These are phyloP conservation scores for Danaus plexippus DNA, from an alignment of 1,140 invertebrate genomes.

Conservation along the genomic window DNA sequence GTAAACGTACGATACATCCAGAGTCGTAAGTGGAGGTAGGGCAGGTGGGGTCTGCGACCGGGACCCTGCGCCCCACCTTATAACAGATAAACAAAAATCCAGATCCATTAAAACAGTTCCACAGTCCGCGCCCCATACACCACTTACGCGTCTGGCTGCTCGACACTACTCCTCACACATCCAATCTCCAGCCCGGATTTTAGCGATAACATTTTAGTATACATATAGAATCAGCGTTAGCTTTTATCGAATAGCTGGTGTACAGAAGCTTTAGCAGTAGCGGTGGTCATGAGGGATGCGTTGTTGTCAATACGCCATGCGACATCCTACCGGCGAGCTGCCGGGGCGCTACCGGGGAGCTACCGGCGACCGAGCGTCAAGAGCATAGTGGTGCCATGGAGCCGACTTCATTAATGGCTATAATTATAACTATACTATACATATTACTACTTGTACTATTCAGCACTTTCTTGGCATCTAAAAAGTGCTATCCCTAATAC, in stretches of 20 bases:
- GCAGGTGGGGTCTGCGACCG: constrained; percentile 69
- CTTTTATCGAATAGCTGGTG: constrained; percentile 15
- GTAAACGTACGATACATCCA: constrained; percentile 72
- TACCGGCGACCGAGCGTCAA: constrained; percentile 50
- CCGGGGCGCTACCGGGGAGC: constrained; percentile 10
- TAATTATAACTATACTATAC: constrained; percentile 23
- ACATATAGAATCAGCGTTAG: constrained; percentile 20
- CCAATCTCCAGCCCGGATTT: constrained; percentile 16
- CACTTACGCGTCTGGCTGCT: constrained; percentile 65
- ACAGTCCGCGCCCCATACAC: constrained; percentile 55
- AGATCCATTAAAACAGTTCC: constrained; percentile 54
- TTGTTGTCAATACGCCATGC: constrained; percentile 31
- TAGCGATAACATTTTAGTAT: not conserved
- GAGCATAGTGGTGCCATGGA: constrained; percentile 68
- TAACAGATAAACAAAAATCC: constrained; percentile 67
- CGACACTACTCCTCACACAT: constrained; percentile 31
- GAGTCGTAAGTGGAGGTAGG: constrained; percentile 72
- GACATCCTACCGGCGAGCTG: constrained; percentile 15
- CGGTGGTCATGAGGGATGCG: constrained; percentile 18
- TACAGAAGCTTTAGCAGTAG: constrained; percentile 19
- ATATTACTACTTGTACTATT: constrained; percentile 16
- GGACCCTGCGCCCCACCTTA: constrained; percentile 70
- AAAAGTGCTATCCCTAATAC: too few relatives aligned
- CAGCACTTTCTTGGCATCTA: too few relatives aligned
- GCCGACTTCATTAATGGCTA: constrained; percentile 36